Conservation (phyloP, 2,113 vertebrate genomes). For the Bubo bubo region DNA sequence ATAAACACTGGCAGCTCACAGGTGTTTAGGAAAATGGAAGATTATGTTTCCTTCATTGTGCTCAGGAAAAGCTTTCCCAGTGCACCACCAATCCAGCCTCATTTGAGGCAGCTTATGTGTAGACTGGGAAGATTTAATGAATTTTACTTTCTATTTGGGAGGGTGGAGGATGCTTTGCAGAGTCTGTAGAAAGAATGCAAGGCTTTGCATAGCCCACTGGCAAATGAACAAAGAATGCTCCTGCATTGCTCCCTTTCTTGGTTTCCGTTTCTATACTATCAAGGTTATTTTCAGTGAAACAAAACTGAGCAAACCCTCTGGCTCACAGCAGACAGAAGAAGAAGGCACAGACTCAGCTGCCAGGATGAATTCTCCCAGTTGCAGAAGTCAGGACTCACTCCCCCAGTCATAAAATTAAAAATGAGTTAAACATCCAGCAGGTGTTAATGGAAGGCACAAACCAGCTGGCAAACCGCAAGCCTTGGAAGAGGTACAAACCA, state of each 20-base stretch:
- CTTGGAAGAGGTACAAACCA: conserved; percentile 68
- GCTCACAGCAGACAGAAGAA: background rate
- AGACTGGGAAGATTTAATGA: background rate
- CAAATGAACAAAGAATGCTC: background rate
- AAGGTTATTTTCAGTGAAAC: background rate
- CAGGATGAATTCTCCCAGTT: background rate
- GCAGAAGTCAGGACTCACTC: conserved; percentile 23
- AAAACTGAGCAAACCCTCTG: background rate
- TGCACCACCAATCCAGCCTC: background rate
- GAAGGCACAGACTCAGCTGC: background rate
- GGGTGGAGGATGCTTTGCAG: background rate
- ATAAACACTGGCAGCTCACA: background rate
- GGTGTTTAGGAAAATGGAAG: background rate
- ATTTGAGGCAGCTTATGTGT: background rate
- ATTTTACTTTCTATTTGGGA: background rate
- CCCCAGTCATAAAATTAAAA: conserved; percentile 26
- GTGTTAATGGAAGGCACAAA: conserved; percentile 16
- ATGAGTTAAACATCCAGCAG: background rate
- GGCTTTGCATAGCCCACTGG: accelerated
- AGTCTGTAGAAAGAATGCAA: background rate
- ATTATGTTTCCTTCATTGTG: background rate
- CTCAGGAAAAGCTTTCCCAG: background rate
- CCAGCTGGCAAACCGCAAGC: conserved; percentile 54
- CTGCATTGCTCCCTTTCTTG: background rate
- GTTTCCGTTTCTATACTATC: background rate